Evolutionary conservation across 2,797 vertebrate genomes (phyloP), one percentile per base, ranked within the genome.

Genomic region (Perdix hodgsoniae): DNA sequence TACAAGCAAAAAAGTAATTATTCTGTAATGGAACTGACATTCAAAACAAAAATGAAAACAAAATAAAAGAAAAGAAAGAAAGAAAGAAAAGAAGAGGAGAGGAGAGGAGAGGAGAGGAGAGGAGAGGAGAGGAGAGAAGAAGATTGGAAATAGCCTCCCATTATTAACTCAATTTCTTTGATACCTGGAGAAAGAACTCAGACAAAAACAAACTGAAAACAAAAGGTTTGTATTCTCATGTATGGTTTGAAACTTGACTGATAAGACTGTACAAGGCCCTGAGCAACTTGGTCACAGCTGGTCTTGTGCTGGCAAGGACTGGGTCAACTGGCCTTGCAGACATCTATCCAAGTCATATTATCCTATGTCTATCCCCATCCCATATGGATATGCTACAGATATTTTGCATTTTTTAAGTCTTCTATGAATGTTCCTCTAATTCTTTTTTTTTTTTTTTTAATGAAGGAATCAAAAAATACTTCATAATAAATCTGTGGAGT

Each of bases 91-190:
- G 15, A 15, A 40, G 12, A 40, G 15, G 40, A 40, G 12, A 40
- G 15, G 40, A 42, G 12, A 42, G 15, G 40, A 42, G 12, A 42
- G 15, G 40, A 42, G 12, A 42, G 15, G 40, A 42, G 12, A 42
- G 15, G 40, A 42, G 12, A 16, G 14, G 40, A 40, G 12, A 40
- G 15, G 40, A 40, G 12, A 40, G 15, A 6, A 40, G 5, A 16
- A 2, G 40, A 40, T 33, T 35, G 33, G n/a, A 15, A 60, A 27
- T 31, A 81, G 1, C 0, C 2, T 66, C 4, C 5, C 29, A 64
- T 33, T 66, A 26, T 86, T 66, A 18, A 33, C 23, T 56, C 18
- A 80, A n/a, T 85, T 82, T 13, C 4, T 92, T 92, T 83, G 21
- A 65, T 61, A 8, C 37, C 11, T 65, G 8, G 11, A 66, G 19